phyloP scores from a whole-genome alignment of 2,888 invertebrate species.

The Spodoptera exigua region DNA sequence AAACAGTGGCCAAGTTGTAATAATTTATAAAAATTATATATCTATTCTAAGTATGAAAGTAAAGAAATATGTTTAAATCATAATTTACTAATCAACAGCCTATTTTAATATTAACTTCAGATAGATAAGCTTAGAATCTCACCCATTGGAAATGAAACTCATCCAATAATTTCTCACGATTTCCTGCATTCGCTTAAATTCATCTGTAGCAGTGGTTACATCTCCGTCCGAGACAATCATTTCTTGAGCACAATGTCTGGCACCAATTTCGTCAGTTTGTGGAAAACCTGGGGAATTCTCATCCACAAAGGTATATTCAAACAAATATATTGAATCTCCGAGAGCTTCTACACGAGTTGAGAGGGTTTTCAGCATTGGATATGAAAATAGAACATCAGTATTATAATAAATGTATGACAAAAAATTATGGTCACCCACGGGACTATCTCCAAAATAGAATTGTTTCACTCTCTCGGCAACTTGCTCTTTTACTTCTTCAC shows the following conservation, averaged over 20 bases:
- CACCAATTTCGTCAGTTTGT: constrained; percentile 59
- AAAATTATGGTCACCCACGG: constrained; percentile 48
- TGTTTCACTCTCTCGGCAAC: constrained; percentile 60
- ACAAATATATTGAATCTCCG: constrained; percentile 64
- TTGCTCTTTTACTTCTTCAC: constrained; percentile 54
- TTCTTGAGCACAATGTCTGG: constrained; percentile 64
- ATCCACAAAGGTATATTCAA: constrained; percentile 67
- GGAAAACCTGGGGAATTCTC: constrained; percentile 51
- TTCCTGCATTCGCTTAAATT: constrained; percentile 48
- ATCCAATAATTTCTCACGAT: constrained; percentile 54
- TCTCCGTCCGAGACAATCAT: constrained; percentile 45
- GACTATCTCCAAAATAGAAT: constrained; percentile 67
- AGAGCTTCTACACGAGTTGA: constrained; percentile 56
- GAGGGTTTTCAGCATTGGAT: constrained; percentile 62
- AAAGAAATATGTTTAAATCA: no score
- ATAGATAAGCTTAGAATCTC: constrained; percentile 30
- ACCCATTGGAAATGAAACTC: constrained; percentile 63
- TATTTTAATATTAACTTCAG: no score
- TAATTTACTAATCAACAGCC: no score
- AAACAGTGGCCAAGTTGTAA: no score
- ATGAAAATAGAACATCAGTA: constrained; percentile 75
- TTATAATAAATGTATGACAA: constrained; percentile 58
- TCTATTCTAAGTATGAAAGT: no score
- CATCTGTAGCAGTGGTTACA: constrained; percentile 34
- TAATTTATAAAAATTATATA: no score